Base-by-base conservation (phyloP, 2,113 vertebrate genomes). In the Syrrhaptes paradoxus region DNA sequence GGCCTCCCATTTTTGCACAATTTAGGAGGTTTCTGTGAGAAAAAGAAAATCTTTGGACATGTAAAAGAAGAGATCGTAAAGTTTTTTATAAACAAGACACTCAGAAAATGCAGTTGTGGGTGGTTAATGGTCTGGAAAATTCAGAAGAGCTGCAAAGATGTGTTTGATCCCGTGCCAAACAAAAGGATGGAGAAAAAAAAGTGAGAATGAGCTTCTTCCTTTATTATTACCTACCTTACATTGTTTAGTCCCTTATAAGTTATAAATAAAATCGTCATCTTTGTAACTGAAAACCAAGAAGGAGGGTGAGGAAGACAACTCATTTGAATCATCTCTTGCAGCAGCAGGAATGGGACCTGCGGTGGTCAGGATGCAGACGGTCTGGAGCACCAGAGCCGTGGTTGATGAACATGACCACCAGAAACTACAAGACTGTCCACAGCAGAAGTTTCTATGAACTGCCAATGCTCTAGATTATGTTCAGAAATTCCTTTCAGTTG, bases 391-490 rank as follows among this genome's bases (percentile, higher is more conserved):
- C 1, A 2, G 59, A 62, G 52, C 19, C 59, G 43, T 55, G 24
- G 24, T 52, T 84, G 43, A 7, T 13, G 48, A 55, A 55, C 0
- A 1, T n/a, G 74, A 25, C 12, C 43, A 14, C 3, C 55, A 85
- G 51, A 63, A 86, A 21, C 7, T 12, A 22, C 34, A 22, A 19
- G 59, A 36, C 19, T 61, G 13, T 5, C 41, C 3, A 0, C 3
- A 58, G 17, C 26, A 51, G 32, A 87, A 57, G 16, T 15, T n/a
- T 41, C 57, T 32, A 1, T 29, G 51, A 71, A 13, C 29, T 24
- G 41, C 24, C 36, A 31, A 1, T 7, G 20, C 2, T 0, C 9
- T 6, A 11, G 61, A 14, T 57, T 51, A 8, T 2, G 26, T 13
- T 51, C 45, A 71, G 6, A 41, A 55, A 41, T 52, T 52, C 57